phyloP scores from a whole-genome alignment of 2,888 invertebrate species.

The Chouioia cunea region DNA sequence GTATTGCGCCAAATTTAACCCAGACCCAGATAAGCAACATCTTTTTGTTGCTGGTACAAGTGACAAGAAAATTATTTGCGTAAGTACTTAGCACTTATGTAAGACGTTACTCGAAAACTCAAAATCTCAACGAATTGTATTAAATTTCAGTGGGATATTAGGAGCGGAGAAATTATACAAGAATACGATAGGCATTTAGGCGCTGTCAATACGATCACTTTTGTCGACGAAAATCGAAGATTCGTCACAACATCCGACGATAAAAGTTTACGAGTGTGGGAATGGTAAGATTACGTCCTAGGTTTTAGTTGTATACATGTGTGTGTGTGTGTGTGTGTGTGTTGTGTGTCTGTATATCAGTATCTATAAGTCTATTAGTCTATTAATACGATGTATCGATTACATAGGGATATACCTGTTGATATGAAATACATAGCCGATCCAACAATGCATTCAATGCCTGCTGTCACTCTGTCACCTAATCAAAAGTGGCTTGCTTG shows the following conservation, averaged over 20 bases:
- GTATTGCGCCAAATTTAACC: conserved; percentile 98
- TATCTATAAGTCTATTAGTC: too few relatives aligned
- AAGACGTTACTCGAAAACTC: conserved; percentile 1
- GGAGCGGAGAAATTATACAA: conserved; percentile 95
- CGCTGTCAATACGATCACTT: conserved; percentile 98
- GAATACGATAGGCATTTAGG: conserved; percentile 99
- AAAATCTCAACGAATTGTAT: not conserved
- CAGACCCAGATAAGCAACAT: conserved; percentile 96
- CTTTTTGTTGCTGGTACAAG: conserved; percentile 98
- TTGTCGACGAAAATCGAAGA: conserved; percentile 97
- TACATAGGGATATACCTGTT: conserved; percentile 85
- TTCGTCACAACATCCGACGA: conserved; percentile 99
- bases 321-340: too few relatives aligned
- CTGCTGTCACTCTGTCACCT: conserved; percentile 93
- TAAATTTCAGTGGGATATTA: conserved; percentile 89
- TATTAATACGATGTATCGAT: conserved; percentile 9
- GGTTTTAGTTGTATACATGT: too few relatives aligned
- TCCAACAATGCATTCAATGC: conserved; percentile 99
- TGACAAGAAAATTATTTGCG: conserved; percentile 99
- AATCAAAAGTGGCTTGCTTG: conserved; percentile 99
- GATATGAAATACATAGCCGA: conserved; percentile 99
- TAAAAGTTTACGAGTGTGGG: conserved; percentile 98
- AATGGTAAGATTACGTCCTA: conserved; percentile 79
- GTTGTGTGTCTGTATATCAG: too few relatives aligned
- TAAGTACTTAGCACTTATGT: conserved; percentile 69